Evolutionary conservation across 2,797 vertebrate genomes (phyloP).

Genomic region (Rhinatrema bivittatum): DNA sequence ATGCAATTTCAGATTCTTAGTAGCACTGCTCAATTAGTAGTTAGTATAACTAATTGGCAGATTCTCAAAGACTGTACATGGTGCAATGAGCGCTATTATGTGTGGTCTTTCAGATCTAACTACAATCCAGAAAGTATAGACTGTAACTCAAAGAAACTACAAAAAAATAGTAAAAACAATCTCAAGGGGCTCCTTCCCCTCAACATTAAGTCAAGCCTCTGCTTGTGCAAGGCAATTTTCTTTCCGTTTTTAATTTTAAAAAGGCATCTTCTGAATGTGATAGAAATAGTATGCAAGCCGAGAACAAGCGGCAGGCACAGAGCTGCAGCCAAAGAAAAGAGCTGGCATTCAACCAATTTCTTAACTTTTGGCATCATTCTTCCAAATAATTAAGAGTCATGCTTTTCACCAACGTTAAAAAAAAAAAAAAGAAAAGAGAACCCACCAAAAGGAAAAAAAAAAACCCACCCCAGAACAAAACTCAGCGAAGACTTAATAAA

Average conservation of each 20-base stretch:
- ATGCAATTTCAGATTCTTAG: too few species aligned
- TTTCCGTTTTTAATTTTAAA: too few species aligned
- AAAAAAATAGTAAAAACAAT: too few species aligned
- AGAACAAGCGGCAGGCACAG: conserved; percentile 1
- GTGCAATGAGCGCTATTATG: too few species aligned
- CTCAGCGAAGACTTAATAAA: conserved; percentile 23
- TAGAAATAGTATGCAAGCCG: neutral
- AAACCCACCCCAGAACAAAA: neutral
- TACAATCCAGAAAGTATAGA: too few species aligned
- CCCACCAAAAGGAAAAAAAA: conserved; percentile 22
- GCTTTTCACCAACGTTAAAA: conserved; percentile 26
- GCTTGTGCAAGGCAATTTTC: neutral
- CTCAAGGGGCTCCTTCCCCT: too few species aligned
- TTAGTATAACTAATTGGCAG: too few species aligned
- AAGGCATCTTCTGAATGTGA: neutral
- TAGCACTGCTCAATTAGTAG: too few species aligned
- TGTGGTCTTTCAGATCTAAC: too few species aligned
- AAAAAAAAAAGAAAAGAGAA: too few species aligned
- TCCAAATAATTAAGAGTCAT: conserved; percentile 28
- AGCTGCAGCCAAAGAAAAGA: conserved; percentile 9
- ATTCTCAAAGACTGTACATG: too few species aligned
- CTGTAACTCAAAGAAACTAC: too few species aligned
- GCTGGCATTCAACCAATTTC: neutral
- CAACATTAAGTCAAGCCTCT: neutral
- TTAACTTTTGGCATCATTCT: conserved; percentile 3